Base-by-base conservation (phyloP, 53 echinoderm and acorn worm genomes). In the Astropecten irregularis region DNA sequence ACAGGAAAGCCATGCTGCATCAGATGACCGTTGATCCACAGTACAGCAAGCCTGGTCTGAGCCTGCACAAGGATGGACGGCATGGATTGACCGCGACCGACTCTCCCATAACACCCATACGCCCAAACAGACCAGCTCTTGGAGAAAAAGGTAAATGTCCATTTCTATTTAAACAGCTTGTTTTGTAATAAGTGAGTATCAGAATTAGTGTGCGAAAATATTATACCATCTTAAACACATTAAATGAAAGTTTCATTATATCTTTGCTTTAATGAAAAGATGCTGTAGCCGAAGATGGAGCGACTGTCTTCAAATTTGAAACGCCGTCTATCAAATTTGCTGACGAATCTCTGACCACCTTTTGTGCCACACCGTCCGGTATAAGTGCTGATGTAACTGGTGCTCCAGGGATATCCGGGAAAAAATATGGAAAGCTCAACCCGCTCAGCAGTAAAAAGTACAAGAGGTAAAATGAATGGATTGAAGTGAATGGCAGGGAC, bases 271-370 rank as follows among this genome's bases (percentile, higher is more conserved):
- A 3, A 82, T 10, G 13, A 1, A 46, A 30, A 95, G 93, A 91
- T 93, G 93, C 93, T 59, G 49, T 96, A 4, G 91, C 88, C 29
- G 86, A 94, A 11, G 91, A 86, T 20, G 96, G 96, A 6, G 79
- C 89, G 68, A 96, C 91, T 16, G 87, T 95, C n/a, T 93, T 95
- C 68, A 82, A 92, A 25, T 90, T 90, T 76, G 77, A 85, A 59
- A 95, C 89, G 9, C 99, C 99, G 6, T 95, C 92, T 49, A 92
- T 99, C 86, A 94, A 95, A 26, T 99, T 92, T 87, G 99, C 94
- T 16, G 97, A 97, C 77, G 99, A 99, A 40, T 95, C 95, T 20
- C 91, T 93, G 83, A 73, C 89, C 1, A 89, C 91, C 5, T 93
- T 93, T 68, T 86, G 86, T 33, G 88, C 93, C n/a, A 91, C 91